Evolutionary conservation across 1,140 invertebrate genomes (phyloP), one percentile per base, ranked within the genome.

Genomic region (Drosophila nebulosa): DNA sequence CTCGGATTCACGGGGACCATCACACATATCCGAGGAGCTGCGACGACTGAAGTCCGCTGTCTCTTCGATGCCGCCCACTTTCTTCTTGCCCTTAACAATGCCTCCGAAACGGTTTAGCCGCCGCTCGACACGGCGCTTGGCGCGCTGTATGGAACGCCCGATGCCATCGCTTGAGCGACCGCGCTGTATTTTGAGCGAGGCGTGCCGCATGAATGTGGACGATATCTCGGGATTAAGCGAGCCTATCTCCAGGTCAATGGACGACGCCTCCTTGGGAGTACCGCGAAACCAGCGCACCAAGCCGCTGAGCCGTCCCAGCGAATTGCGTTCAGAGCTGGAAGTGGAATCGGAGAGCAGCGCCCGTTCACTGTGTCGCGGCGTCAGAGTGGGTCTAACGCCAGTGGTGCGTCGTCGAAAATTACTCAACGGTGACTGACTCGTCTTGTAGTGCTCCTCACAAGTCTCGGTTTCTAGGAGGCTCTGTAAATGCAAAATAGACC

Each of bases 11-110:
- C 95, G 93, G 0, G 94, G 94, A 0, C 94, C 94, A 64, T 96
- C 96, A 30, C 96, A 96, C 32, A 94, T 91, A 69, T 98, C 96
- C 55, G 95, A 93, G 0, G 97, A 98, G 81, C 96, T 97, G 69
- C 95, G 93, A 21, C 97, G 93, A 69, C 96, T 97, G 69, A 96
- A 94, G 91, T 96, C 97, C 68, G 95, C 94, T 12, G 95, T 93
- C 91, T 97, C 97, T 92, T 98, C 97, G 64, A 95, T 94, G 89
- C 95, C 97, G 22, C 96, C 96, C 90, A 97, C 96, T 91, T 97
- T 96, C 91, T 96, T 97, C 81, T 96, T 96, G 3, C 96, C 95
- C 90, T 96, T 96, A 61, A 94, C 93, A 39, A 95, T 91, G 56
- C 90, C 88, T 30, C 90, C 90, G 72, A 95, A 94, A 91, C 94